Evolutionary conservation across 1,140 invertebrate species (phyloP).

Genomic region (Drosophila nigromelanica): DNA sequence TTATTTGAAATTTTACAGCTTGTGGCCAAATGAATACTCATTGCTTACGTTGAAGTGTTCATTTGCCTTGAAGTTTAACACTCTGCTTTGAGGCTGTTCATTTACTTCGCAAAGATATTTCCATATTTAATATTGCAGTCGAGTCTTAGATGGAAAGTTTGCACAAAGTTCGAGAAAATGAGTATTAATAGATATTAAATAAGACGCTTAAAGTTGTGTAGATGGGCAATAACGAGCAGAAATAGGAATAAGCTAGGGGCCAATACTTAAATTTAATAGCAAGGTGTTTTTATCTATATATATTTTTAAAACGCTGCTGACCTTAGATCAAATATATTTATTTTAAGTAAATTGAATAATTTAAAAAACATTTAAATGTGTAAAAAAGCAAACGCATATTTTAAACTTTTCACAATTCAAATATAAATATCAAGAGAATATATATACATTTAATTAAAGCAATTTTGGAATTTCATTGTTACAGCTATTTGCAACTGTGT

Average conservation of each 20-base stretch:
- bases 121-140: neutral
- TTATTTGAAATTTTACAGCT: conserved; percentile 28
- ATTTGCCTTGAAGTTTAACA: neutral
- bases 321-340: no score
- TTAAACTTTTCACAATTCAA: neutral
- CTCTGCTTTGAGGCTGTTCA: neutral
- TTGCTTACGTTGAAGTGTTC: neutral
- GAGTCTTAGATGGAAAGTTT: neutral
- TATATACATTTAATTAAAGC: conserved; percentile 9
- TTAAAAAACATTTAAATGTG: no score
- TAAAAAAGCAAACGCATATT: neutral
- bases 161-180: neutral
- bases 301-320: no score
- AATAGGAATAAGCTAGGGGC: no score
- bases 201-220: no score
- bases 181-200: no score
- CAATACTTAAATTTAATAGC: no score
- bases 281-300: no score
- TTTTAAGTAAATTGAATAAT: no score
- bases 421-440: neutral
- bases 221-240: no score
- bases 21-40: conserved; percentile 1
- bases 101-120: neutral
- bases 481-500: conserved; percentile 7
- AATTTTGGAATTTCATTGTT: neutral